Base-by-base conservation (phyloP, 2,888 invertebrate species). In the Pyrrhopygopsis socrates region DNA sequence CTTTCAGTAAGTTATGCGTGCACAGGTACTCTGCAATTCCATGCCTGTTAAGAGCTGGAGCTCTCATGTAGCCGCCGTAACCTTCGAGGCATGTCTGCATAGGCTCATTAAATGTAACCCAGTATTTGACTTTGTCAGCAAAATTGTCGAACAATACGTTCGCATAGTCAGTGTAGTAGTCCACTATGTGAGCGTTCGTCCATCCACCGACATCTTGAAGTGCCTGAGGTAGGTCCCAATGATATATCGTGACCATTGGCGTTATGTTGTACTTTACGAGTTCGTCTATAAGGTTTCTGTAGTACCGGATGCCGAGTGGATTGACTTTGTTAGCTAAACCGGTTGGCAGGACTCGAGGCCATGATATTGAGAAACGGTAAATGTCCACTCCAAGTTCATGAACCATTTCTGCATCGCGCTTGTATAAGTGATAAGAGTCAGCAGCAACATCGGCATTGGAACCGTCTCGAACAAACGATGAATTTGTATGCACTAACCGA, bases 61-160 rank as follows among this genome's bases (percentile, higher is more conserved):
- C 98, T 96, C 98, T 97, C 93, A 98, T 98, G 50, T 98, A 98
- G 30, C 98, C 98, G 2, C 98, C 98, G 91, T 98, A 99, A 2
- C 98, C 98, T 88, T 97, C 97, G 84, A 97, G 95, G 92, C 98
- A 98, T 65, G 98, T 97, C 92, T 98, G 97, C 97, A 98, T 98
- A 2, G 99, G 99, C 95, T 99, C 99, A 95, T 99, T 99, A 90
- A 99, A 98, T 0, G 99, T 99, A 18, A 99, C 98, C 99, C 99
- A 99, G 84, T 98, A 97, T 95, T 98, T 98, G 9, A 99, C 98
- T 94, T 98, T 98, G 91, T 98, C 98, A 0, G 98, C 99, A 89
- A 98, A 99, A 94, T 98, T 97, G 76, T 98, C 97, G 87, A 99
- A 98, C 81, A 99, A 94, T 41, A 99, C 93, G 87, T 98, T 98